Evolutionary conservation across 1,140 invertebrate species (phyloP).

Genomic region (Calycopis cecrops): DNA sequence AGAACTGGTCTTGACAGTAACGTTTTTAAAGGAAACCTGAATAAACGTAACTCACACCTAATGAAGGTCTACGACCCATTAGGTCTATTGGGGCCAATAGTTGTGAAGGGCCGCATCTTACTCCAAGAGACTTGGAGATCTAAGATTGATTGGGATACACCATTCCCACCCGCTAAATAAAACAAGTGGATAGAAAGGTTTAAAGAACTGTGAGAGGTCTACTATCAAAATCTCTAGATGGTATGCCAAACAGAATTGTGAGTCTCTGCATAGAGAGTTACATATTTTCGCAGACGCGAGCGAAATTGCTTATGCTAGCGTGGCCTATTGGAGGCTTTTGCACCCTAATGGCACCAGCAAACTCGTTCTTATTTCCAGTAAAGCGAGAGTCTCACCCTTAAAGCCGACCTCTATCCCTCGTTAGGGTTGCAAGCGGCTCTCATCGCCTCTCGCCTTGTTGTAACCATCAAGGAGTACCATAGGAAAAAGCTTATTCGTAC

Average conservation of each 20-base stretch:
- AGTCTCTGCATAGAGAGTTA: slow-evolving; percentile 22
- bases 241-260: slow-evolving; percentile 5
- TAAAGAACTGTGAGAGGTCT: neutral
- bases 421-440: slow-evolving; percentile 28
- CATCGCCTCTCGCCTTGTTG: neutral
- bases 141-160: slow-evolving; percentile 21
- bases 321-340: slow-evolving; percentile 31
- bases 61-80: slow-evolving; percentile 42
- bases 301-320: slow-evolving; percentile 34
- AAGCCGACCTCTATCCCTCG: slow-evolving; percentile 29
- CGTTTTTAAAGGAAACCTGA: neutral
- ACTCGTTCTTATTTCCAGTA: slow-evolving; percentile 16
- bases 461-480: neutral
- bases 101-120: slow-evolving; percentile 18
- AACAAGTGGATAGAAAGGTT: too few relatives aligned
- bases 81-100: slow-evolving; percentile 20
- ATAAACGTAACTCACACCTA: too few relatives aligned
- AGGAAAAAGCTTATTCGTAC: neutral
- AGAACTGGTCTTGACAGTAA: neutral
- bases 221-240: neutral
- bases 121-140: slow-evolving; percentile 47
- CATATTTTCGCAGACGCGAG: slow-evolving; percentile 52
- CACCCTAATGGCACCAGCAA: neutral
- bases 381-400: slow-evolving; percentile 34
- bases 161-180: slow-evolving; percentile 12